Conservation (phyloP, 1,140 invertebrate genomes). For the Drosophila carrolli region DNA sequence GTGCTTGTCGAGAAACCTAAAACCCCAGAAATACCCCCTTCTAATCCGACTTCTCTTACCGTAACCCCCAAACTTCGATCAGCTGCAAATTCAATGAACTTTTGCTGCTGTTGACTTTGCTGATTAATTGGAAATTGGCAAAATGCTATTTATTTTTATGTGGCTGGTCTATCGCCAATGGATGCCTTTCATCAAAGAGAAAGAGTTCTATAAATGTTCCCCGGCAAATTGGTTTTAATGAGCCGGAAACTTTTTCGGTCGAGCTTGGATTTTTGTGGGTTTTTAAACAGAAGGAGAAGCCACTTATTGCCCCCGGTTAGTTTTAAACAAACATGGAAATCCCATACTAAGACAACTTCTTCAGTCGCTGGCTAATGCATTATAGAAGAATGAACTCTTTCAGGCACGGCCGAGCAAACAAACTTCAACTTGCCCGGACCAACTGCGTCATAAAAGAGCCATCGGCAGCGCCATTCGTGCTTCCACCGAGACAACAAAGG, state of each 20-base stretch:
- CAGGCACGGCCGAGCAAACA: slow-evolving; percentile 41
- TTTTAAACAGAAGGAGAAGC: neutral
- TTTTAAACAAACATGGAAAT: slow-evolving; percentile 37
- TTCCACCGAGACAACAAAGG: slow-evolving; percentile 72
- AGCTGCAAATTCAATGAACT: slow-evolving; percentile 56
- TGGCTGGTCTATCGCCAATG: slow-evolving; percentile 12
- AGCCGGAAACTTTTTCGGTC: slow-evolving; percentile 39
- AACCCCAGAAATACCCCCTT: slow-evolving; percentile 14
- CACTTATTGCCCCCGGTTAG: slow-evolving; percentile 23
- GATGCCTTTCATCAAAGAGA: slow-evolving; percentile 32
- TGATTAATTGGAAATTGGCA: slow-evolving; percentile 54
- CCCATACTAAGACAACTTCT: slow-evolving; percentile 16
- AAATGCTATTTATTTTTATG: slow-evolving; percentile 45
- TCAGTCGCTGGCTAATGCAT: slow-evolving; percentile 30
- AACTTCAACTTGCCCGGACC: slow-evolving; percentile 36
- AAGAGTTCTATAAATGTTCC: slow-evolving; percentile 36
- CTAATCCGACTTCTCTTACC: slow-evolving; percentile 3
- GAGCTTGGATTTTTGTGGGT: slow-evolving; percentile 17
- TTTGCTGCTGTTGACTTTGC: slow-evolving; percentile 28
- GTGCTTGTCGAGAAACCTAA: slow-evolving; percentile 36
- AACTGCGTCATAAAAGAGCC: slow-evolving; percentile 56
- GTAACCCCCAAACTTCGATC: slow-evolving; percentile 1
- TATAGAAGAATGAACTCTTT: slow-evolving; percentile 54
- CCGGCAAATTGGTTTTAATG: slow-evolving; percentile 53
- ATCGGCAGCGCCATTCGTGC: slow-evolving; percentile 27